Conservation (phyloP, 2,888 invertebrate genomes). For the Himalopsyche kuldschensis region DNA sequence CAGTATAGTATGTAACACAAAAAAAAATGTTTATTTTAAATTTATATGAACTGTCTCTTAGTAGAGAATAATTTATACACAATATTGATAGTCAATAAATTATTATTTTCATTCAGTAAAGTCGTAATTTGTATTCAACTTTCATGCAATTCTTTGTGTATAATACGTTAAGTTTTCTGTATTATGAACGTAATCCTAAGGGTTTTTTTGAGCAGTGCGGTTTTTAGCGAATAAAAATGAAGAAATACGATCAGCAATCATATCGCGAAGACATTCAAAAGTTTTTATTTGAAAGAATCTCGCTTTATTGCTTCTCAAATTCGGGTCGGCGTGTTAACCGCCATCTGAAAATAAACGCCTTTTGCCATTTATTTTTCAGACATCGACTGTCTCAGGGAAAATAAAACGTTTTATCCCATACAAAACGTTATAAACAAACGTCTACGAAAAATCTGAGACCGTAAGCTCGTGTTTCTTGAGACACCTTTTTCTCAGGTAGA, state of each 20-base stretch:
- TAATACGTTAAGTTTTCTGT: too few relatives aligned
- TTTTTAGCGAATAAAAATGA: neutral
- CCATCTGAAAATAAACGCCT: neutral
- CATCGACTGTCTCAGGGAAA: neutral
- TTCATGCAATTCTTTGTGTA: too few relatives aligned
- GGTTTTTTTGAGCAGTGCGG: too few relatives aligned
- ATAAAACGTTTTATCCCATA: neutral
- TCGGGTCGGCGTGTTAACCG: neutral
- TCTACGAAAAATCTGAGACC: neutral
- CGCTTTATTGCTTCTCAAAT: neutral
- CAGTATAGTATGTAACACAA: too few relatives aligned
- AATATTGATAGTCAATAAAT: too few relatives aligned
- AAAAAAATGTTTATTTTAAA: too few relatives aligned
- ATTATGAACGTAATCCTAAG: too few relatives aligned
- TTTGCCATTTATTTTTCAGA: neutral
- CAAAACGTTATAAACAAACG: neutral
- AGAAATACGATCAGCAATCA: neutral
- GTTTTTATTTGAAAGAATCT: neutral
- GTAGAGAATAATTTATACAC: too few relatives aligned
- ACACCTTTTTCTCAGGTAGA: neutral
- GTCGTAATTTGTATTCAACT: too few relatives aligned
- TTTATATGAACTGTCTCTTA: too few relatives aligned
- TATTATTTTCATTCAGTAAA: too few relatives aligned
- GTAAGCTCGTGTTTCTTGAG: neutral
- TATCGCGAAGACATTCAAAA: neutral